A percentile compares a stretch with the other conserved stretches of the same genome.
Conservation (phyloP, 2,797 vertebrate genomes). For the Falco peregrinus region DNA sequence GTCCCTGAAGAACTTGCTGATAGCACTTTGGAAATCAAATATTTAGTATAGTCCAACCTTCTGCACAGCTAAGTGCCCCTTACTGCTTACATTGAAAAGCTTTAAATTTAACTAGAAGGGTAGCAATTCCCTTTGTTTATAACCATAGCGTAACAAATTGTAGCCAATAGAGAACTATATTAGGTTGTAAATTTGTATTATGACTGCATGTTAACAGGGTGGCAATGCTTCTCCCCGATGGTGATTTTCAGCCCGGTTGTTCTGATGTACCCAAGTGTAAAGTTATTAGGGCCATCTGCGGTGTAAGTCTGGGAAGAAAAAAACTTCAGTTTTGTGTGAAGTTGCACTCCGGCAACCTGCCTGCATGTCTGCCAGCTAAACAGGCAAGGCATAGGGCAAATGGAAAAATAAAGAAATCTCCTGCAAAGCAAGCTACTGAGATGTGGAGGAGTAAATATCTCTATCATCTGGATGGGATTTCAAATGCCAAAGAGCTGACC, state of each 20-base stretch:
- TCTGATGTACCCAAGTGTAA: conserved; percentile 36
- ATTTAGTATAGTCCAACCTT: not conserved
- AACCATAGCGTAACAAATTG: conserved; percentile 33
- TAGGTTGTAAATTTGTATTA: conserved; percentile 52
- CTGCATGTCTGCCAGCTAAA: not conserved
- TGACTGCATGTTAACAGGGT: conserved; percentile 29
- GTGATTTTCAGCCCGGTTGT: conserved; percentile 36
- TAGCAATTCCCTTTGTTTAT: conserved; percentile 47
- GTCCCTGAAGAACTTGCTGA: conserved; percentile 23
- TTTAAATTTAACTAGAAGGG: conserved; percentile 40
- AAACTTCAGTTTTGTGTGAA: not conserved
- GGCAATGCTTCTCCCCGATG: not conserved
- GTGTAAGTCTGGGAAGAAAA: conserved; percentile 1
- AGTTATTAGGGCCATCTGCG: conserved; percentile 9
- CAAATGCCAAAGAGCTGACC: conserved; percentile 30
- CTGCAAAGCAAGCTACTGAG: conserved; percentile 49
- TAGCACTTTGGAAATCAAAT: conserved; percentile 48
- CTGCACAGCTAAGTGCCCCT: conserved; percentile 41
- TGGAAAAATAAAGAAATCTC: conserved; percentile 47
- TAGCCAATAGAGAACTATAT: conserved; percentile 44
- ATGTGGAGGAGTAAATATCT: conserved; percentile 44
- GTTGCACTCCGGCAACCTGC: not conserved
- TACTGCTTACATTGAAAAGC: conserved; percentile 47
- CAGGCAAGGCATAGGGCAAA: not conserved
- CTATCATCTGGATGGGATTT: conserved; percentile 54